A percentile compares a stretch with the other conserved stretches of the same genome.
These are phyloP conservation scores for Pithys albifrons DNA, from an alignment of 2,113 vertebrate genomes.

Conservation along the genomic window DNA sequence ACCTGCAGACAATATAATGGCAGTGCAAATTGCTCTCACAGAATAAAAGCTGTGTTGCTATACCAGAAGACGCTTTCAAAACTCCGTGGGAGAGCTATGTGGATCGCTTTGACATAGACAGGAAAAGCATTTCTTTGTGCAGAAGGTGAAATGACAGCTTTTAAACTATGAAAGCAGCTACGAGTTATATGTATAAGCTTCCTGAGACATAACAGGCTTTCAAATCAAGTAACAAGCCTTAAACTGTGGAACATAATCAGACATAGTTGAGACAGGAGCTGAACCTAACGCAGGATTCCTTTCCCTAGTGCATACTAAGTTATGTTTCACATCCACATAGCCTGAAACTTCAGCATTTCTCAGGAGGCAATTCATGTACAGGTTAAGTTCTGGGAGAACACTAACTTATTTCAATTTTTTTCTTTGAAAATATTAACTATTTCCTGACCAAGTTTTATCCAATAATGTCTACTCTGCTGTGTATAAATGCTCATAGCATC, in stretches of 20 bases:
- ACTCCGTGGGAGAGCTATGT: background rate
- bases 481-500: background rate
- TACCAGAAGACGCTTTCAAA: slow-evolving; percentile 4
- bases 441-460: background rate
- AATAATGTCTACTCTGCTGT: background rate
- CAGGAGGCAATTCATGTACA: background rate
- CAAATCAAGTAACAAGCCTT: slow-evolving; percentile 20
- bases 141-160: slow-evolving; percentile 17
- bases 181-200: background rate
- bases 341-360: slow-evolving; percentile 15
- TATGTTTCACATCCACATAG: background rate
- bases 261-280: background rate
- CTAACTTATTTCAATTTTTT: background rate
- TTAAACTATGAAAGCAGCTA: slow-evolving; percentile 22
- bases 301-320: background rate
- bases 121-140: slow-evolving; percentile 17
- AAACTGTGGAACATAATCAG: background rate
- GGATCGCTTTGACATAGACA: background rate
- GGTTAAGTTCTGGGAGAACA: background rate
- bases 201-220: background rate
- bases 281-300: background rate
- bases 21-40: slow-evolving; percentile 43
- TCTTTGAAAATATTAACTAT: background rate
- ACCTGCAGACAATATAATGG: slow-evolving; percentile 49
- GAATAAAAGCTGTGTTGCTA: slow-evolving; percentile 13